Conservation (phyloP, 2,113 vertebrate species). For the Pao palembangensis region DNA sequence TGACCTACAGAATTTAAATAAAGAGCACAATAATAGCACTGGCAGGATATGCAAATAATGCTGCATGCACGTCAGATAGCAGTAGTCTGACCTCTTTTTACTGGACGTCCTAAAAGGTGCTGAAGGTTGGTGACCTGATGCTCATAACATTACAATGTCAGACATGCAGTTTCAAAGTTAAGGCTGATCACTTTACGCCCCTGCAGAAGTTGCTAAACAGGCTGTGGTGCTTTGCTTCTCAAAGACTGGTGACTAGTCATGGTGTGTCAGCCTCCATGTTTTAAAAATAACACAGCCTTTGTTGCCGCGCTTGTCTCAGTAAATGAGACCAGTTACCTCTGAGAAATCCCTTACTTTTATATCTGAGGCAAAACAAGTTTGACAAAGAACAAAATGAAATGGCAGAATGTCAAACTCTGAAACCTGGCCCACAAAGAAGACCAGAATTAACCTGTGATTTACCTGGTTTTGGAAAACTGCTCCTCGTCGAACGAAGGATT, state of each 20-base stretch:
- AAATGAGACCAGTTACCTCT: not conserved
- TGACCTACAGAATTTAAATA: too few relatives aligned
- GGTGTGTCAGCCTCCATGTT: slow-evolving; percentile 5
- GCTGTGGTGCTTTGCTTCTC: slow-evolving; percentile 12
- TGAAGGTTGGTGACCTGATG: too few relatives aligned
- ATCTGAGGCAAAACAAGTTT: slow-evolving; percentile 22
- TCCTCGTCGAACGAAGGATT: slow-evolving; percentile 8
- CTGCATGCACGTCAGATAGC: too few relatives aligned
- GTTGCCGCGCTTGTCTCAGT: slow-evolving; percentile 16
- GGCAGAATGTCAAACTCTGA: slow-evolving; percentile 4
- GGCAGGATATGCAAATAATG: too few relatives aligned
- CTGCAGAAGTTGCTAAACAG: slow-evolving; percentile 27
- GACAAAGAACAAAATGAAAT: slow-evolving; percentile 18
- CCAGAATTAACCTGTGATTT: not conserved
- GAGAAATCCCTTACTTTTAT: slow-evolving; percentile 20
- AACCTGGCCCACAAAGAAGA: not conserved
- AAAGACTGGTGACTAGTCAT: slow-evolving; percentile 1
- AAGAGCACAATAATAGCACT: too few relatives aligned
- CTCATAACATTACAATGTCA: too few relatives aligned
- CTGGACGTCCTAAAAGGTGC: too few relatives aligned
- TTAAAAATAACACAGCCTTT: slow-evolving; percentile 12
- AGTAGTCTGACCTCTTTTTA: too few relatives aligned
- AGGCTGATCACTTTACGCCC: not conserved
- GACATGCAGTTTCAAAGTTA: too few relatives aligned
- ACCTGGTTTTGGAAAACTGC: slow-evolving; percentile 30